These are phyloP conservation scores for Temnothorax ravouxi DNA, from an alignment of 2,888 invertebrate species.

Conservation along the genomic window DNA sequence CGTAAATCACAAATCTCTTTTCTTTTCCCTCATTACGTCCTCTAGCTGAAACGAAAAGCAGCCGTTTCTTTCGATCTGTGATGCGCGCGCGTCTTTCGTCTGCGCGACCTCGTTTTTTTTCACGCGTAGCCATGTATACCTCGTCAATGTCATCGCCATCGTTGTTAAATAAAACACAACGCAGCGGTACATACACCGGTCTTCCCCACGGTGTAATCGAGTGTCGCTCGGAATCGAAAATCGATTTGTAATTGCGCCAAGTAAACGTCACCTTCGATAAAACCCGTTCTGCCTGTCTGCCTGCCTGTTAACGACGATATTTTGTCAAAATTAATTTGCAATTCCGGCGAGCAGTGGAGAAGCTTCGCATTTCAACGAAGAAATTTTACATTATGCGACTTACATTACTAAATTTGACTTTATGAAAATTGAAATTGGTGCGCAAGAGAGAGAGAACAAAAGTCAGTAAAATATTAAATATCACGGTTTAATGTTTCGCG, in stretches of 20 bases:
- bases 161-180: slow-evolving; percentile 40
- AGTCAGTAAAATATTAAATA: background rate
- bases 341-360: background rate
- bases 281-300: background rate
- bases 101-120: slow-evolving; percentile 24
- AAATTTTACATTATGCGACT: background rate
- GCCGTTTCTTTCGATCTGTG: slow-evolving; percentile 61
- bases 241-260: slow-evolving; percentile 20
- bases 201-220: slow-evolving; percentile 8
- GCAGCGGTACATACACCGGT: background rate
- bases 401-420: background rate
- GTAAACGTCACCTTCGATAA: slow-evolving; percentile 2
- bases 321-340: slow-evolving; percentile 26
- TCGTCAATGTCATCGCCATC: slow-evolving; percentile 26
- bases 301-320: background rate
- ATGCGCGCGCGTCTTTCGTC: slow-evolving; percentile 54
- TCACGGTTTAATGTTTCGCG: background rate
- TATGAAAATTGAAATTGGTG: background rate
- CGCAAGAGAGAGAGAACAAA: background rate
- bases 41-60: slow-evolving; percentile 73
- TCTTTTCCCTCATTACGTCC: slow-evolving; percentile 82
- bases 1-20: slow-evolving; percentile 86
- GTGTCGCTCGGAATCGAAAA: slow-evolving; percentile 34
- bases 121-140: slow-evolving; percentile 12
- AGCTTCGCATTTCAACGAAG: background rate